Evolutionary conservation across 2,113 vertebrate genomes (phyloP), one percentile per base, ranked within the genome.

Genomic region (Dryoscopus gambensis): DNA sequence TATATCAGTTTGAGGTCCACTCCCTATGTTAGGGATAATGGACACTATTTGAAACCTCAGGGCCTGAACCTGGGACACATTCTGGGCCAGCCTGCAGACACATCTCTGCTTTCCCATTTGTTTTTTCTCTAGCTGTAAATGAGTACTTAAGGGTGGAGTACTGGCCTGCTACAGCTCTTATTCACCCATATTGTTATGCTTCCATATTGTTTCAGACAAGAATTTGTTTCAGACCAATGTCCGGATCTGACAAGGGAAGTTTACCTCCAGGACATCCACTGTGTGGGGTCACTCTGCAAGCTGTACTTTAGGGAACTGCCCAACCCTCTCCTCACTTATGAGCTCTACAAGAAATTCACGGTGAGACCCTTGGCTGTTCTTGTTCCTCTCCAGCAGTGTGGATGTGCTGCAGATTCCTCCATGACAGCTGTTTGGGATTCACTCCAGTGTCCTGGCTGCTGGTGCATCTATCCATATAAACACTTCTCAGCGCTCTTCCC

Each of bases 221-320:
- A 99, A 98, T 99, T 99, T 98, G 98, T 98, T 97, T 98, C 99
- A 39, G 99, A 99, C 96, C 98, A 98, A 96, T 98, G 98, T 96
- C 99, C 99, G 76, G 99, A 99, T 97, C 98, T 99, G 96, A 99
- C 99, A 64, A 99, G 98, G 96, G 99, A 99, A 98, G 98, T 99
- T 96, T 99, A 99, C 97, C 99, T 99, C 84, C 99, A 99, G 98
- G 99, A 99, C 97, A 99, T 99, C 97, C 99, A 99, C 98, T 99
- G 99, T 20, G 99, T 99, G 97, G 99, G 99, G 82, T 99, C 99
- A 7, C 98, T 99, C 93, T 99, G 99, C 98, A 99, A 99, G 97
- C 98, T 99, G 69, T 99, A 99, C 98, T 99, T 99, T 98, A 98
- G 99, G 95, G 99, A 99, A 85, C 98, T 99, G 35, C 99, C 99